Conservation (phyloP, 2,113 vertebrate species). For the Anseranas semipalmata region DNA sequence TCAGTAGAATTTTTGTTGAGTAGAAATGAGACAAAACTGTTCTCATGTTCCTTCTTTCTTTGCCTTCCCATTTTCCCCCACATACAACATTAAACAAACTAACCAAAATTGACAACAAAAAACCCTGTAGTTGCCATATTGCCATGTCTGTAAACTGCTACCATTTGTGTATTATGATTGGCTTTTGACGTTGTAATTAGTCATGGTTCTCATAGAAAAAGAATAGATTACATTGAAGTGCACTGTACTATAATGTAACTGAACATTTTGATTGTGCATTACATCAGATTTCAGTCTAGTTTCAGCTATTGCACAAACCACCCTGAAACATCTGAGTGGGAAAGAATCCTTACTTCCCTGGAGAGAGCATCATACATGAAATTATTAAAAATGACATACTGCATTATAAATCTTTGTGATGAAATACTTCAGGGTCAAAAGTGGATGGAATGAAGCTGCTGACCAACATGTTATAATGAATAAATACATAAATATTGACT, state of each 20-base stretch:
- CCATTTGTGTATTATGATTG: background rate
- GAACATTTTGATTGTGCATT: background rate
- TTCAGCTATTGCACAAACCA: background rate
- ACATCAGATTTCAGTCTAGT: background rate
- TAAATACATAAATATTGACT: background rate
- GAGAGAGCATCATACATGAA: background rate
- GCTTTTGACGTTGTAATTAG: constrained; percentile 25
- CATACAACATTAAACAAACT: constrained; percentile 7
- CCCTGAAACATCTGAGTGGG: background rate
- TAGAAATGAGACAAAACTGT: constrained; percentile 32
- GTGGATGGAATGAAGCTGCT: background rate
- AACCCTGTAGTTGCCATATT: background rate
- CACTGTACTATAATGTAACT: background rate
- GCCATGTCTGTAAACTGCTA: background rate
- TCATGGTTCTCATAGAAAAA: background rate
- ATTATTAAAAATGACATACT: background rate
- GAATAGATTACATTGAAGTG: background rate
- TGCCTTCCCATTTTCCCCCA: background rate
- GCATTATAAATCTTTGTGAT: background rate
- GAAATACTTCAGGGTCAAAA: background rate
- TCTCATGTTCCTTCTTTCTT: constrained; percentile 30
- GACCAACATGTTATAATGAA: background rate
- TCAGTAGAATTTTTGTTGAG: constrained; percentile 15
- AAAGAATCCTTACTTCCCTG: background rate
- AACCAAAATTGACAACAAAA: constrained; percentile 21